Conservation (phyloP, 2,797 vertebrate genomes). For the Melopsittacus undulatus region DNA sequence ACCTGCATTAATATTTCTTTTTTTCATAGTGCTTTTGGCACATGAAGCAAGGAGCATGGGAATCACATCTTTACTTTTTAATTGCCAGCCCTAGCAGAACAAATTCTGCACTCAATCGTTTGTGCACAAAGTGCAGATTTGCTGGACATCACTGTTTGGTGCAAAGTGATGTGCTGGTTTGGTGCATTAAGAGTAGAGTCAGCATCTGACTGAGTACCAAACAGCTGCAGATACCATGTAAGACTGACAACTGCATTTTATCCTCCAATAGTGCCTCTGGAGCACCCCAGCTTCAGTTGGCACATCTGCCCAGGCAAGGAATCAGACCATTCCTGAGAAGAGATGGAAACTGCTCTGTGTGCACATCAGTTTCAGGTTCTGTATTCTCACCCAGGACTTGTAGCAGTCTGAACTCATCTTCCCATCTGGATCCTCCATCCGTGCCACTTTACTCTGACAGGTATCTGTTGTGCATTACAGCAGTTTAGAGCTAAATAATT, state of each 20-base stretch:
- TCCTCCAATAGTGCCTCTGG: not conserved
- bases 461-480: not conserved
- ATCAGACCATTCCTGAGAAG: not conserved
- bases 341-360: not conserved
- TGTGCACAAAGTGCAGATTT: not conserved
- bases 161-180: not conserved
- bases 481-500: not conserved
- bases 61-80: not conserved
- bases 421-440: not conserved
- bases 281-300: not conserved
- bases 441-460: not conserved
- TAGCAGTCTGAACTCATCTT: not conserved
- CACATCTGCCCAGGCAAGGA: not conserved
- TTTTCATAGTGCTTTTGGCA: not conserved
- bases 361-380: fast-evolving
- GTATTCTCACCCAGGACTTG: not conserved
- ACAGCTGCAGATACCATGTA: not conserved
- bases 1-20: not conserved
- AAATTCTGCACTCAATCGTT: not conserved
- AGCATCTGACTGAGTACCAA: not conserved
- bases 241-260: not conserved
- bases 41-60: not conserved
- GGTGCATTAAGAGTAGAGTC: not conserved
- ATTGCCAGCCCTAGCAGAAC: not conserved
- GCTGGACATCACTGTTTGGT: not conserved